These are phyloP conservation scores for Macaria liturata DNA, from an alignment of 2,888 invertebrate genomes.

Conservation along the genomic window DNA sequence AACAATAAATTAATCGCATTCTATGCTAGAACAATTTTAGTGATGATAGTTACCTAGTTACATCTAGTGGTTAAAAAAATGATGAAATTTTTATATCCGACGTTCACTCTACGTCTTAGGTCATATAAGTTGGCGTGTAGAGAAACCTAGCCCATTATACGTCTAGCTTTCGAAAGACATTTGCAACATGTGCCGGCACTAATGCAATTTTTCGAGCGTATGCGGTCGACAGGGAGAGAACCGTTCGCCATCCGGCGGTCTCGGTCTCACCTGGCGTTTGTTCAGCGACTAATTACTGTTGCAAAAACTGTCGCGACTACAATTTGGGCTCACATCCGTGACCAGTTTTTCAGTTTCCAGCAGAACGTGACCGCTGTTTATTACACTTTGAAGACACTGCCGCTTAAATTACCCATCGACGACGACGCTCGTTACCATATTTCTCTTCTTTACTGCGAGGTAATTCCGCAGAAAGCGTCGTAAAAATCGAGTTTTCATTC, in stretches of 20 bases:
- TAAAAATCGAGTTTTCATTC: slow-evolving; percentile 75
- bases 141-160: slow-evolving; percentile 1
- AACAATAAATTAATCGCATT: too few relatives aligned
- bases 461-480: slow-evolving; percentile 67
- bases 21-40: not conserved
- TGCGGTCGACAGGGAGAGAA: slow-evolving; percentile 4
- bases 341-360: slow-evolving; percentile 12
- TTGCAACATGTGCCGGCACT: slow-evolving; percentile 19
- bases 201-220: slow-evolving; percentile 18
- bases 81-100: too few relatives aligned
- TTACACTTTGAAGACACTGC: slow-evolving; percentile 20
- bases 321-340: slow-evolving; percentile 14
- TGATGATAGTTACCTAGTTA: not conserved
- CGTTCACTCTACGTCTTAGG: not conserved
- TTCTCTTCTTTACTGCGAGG: slow-evolving; percentile 45
- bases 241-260: slow-evolving; percentile 10
- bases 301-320: slow-evolving; percentile 15
- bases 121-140: not conserved
- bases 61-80: too few relatives aligned
- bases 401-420: slow-evolving; percentile 25
- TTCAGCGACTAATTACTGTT: slow-evolving; percentile 17
- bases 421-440: slow-evolving; percentile 47
- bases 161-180: slow-evolving; percentile 41
- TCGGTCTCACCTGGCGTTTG: slow-evolving; percentile 13
- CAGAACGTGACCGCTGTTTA: slow-evolving; percentile 2